Base-by-base conservation (phyloP, 2,888 invertebrate genomes). In the Drosophila planitibia region DNA sequence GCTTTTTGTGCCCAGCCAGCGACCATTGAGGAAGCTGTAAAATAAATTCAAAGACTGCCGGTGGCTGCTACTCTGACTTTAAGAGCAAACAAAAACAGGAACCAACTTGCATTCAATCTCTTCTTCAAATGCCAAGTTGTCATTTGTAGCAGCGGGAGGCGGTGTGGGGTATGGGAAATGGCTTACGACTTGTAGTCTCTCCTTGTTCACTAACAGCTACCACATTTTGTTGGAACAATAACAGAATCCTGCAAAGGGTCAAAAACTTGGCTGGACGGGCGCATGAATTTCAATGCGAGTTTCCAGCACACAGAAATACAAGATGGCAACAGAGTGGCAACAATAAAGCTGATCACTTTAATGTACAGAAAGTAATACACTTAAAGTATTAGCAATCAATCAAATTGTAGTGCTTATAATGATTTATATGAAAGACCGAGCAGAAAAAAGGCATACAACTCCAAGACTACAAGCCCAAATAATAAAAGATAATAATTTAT, bases 1-100 rank as follows among this genome's bases (percentile, higher is more conserved):
- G 68, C 65, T 74, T 77, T 72, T 60, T 71, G 68, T 66, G 54
- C 37, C 33, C 65, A 58, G 54, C 44, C 52, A 62, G 63, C 57
- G 68, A 66, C 70, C 76, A 81, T 74, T 71, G 83, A 76, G 88
- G 85, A 85, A 87, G 88, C 80, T 78, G 82, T 85, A 74, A 88
- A 83, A 88, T 88, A 88, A 88, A 88, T 83, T 85, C 85, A 60
- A 78, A 66, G 74, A 74, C 74, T 72, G 32, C 73, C 57, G 33
- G 39, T 60, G 32, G 60, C 41, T 70, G 28, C 30, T 68, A 14
- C 30, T 19, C 25, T 10, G 28, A 51, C 76, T 81, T 71, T 59
- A 74, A 78, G 63, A 54, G 61, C 53, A 53, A 74, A 67, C 71
- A 60, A 62, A 75, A 77, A 61, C 58, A 66, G 57, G 64, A 81